Evolutionary conservation across 2,888 invertebrate species (phyloP).

Genomic region (Clitarchus hookeri): DNA sequence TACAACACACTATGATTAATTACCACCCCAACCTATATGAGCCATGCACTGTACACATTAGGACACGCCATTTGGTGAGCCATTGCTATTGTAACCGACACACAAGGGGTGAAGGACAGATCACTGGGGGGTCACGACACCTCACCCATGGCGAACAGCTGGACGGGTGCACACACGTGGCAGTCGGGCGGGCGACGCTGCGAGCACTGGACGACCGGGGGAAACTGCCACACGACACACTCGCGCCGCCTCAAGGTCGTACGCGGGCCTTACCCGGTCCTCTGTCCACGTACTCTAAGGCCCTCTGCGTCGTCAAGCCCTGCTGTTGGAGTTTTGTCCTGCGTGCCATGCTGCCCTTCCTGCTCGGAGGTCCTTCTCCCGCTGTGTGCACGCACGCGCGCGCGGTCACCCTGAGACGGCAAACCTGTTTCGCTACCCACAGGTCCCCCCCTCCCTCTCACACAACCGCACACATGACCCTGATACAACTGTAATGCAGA

Average conservation of each 20-base stretch:
- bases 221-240: neutral
- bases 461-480: neutral
- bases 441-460: neutral
- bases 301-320: neutral
- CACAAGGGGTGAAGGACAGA: no score
- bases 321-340: neutral
- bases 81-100: no score
- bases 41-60: no score
- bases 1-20: no score
- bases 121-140: no score
- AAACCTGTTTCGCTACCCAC: slow-evolving; percentile 8
- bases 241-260: neutral
- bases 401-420: neutral
- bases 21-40: no score
- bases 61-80: no score
- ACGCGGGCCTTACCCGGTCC: slow-evolving; percentile 31
- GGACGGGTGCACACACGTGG: neutral
- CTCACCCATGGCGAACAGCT: no score
- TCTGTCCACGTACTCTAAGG: slow-evolving; percentile 29
- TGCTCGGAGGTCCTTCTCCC: no score
- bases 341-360: neutral
- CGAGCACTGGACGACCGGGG: neutral
- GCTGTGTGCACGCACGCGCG: neutral
- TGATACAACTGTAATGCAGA: no score
- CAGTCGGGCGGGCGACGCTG: neutral